Evolutionary conservation across 2,797 vertebrate genomes (phyloP).

Genomic region (Sebastes steindachneri): DNA sequence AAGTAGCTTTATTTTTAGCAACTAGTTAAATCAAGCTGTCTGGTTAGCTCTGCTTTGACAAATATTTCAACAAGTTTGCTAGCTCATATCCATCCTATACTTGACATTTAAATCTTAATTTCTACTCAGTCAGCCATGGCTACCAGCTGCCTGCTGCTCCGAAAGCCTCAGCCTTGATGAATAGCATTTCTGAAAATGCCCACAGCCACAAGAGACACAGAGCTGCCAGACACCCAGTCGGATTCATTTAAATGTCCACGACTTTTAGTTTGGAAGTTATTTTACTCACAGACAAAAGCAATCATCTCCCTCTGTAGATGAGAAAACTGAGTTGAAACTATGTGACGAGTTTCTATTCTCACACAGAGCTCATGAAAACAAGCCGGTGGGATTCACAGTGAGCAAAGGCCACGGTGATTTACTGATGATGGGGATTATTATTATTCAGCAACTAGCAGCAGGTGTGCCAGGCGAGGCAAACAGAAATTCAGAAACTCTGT

Average conservation of each 20-base stretch:
- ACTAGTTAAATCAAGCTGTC: neutral
- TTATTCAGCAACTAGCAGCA: conserved; percentile 7
- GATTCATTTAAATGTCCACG: neutral
- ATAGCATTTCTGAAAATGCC: conserved; percentile 1
- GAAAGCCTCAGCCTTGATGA: neutral
- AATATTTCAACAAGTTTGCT: neutral
- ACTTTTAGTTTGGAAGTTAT: neutral
- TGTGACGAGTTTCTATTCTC: neutral
- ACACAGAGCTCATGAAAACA: neutral
- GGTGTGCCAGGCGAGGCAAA: neutral
- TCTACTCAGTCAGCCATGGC: neutral
- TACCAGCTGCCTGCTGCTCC: neutral
- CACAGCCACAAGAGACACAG: neutral
- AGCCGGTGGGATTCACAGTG: neutral
- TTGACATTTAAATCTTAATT: neutral
- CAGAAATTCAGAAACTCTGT: conserved; percentile 10
- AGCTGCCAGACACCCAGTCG: neutral
- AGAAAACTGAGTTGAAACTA: neutral
- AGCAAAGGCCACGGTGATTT: neutral
- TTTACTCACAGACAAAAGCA: conserved; percentile 10
- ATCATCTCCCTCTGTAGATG: neutral
- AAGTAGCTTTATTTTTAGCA: neutral
- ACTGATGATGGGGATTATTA: conserved; percentile 30
- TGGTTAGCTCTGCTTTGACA: neutral
- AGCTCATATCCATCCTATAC: neutral